These are phyloP conservation scores for Archocentrus centrarchus DNA, from an alignment of 2,113 vertebrate species.

Conservation along the genomic window DNA sequence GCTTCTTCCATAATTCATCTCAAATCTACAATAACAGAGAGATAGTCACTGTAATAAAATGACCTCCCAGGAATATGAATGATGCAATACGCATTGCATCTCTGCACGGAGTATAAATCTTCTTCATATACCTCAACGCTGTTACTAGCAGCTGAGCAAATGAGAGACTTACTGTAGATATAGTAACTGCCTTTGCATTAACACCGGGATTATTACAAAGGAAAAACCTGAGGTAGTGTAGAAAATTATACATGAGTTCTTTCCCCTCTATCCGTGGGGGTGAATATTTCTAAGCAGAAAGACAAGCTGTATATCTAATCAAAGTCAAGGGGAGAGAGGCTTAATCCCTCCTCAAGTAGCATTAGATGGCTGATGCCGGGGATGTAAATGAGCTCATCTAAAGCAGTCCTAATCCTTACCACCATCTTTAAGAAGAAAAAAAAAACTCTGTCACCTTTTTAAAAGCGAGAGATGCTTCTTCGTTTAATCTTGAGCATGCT, in stretches of 20 bases:
- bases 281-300: constrained; percentile 74
- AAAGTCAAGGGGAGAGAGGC: constrained; percentile 73
- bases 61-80: constrained; percentile 22
- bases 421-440: constrained; percentile 45
- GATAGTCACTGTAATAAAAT: constrained; percentile 24
- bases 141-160: constrained; percentile 49
- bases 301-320: constrained; percentile 80
- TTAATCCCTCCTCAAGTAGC: constrained; percentile 79
- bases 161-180: constrained; percentile 44
- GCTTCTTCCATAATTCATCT: constrained; percentile 26
- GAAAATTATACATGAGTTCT: constrained; percentile 66
- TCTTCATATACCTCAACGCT: not conserved
- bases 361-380: constrained; percentile 73
- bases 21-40: not conserved
- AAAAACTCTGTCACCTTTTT: constrained; percentile 34
- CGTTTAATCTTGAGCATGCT: constrained; percentile 55
- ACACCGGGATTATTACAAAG: constrained; percentile 64
- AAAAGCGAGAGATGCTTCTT: constrained; percentile 39
- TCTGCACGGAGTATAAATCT: constrained; percentile 10
- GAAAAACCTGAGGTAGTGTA: constrained; percentile 58
- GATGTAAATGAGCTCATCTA: constrained; percentile 79
- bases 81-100: constrained; percentile 15
- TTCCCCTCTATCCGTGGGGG: constrained; percentile 58
- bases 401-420: constrained; percentile 73
- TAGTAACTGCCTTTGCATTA: constrained; percentile 54